These are phyloP conservation scores for Capitulum mitella DNA, from an alignment of 2,888 invertebrate genomes.

Conservation along the genomic window DNA sequence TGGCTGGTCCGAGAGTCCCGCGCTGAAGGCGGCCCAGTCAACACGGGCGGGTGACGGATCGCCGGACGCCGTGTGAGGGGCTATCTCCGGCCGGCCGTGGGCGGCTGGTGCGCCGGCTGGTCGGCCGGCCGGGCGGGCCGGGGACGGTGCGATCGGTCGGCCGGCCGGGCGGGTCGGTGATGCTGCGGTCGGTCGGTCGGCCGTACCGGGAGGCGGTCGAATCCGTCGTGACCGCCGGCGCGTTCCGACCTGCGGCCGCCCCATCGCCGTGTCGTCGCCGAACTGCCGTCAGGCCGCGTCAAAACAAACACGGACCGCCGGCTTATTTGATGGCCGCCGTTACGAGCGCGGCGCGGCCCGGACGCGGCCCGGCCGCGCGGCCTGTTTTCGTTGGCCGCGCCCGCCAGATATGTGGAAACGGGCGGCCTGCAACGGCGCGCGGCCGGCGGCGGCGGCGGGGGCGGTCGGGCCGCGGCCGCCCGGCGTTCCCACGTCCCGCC, in stretches of 20 bases:
- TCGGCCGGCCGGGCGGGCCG: not conserved
- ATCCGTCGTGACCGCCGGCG: no score
- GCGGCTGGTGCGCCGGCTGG: no score
- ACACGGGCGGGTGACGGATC: no score
- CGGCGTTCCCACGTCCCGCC: no score
- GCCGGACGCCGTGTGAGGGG: no score
- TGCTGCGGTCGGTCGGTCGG: not conserved
- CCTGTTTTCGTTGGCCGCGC: slow-evolving; percentile 16
- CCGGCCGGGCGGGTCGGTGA: not conserved
- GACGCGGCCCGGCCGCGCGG: not conserved
- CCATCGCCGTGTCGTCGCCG: not conserved
- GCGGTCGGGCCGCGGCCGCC: no score
- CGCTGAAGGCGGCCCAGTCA: no score
- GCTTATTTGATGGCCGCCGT: slow-evolving; percentile 3
- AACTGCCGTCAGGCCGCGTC: not conserved
- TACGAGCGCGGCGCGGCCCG: slow-evolving; percentile 8
- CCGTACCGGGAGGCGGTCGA: no score
- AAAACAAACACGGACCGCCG: not conserved
- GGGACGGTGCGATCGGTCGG: not conserved
- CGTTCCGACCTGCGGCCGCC: no score
- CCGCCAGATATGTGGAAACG: slow-evolving; percentile 5
- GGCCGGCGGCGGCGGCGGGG: slow-evolving; percentile 1
- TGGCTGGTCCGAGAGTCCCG: no score
- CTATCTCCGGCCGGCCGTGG: no score
- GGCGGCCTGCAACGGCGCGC: slow-evolving; percentile 8